Evolutionary conservation across 2,113 vertebrate species (phyloP), one percentile per base, ranked within the genome.

Genomic region (Ornithorhynchus anatinus): DNA sequence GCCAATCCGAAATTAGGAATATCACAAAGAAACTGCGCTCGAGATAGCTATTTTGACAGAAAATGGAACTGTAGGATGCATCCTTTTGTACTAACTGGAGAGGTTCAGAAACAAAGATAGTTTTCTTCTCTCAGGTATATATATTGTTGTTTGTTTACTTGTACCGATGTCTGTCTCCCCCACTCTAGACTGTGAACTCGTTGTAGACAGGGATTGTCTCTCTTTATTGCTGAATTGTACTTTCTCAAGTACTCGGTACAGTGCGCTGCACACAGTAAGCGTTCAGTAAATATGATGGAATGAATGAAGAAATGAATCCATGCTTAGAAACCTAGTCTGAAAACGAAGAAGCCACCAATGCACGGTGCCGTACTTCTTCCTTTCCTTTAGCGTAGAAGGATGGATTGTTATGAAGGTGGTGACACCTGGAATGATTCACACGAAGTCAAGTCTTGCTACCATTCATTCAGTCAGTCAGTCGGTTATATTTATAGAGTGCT

Each of bases 31-130:
- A 68, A 58, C n/a, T 68, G 27, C 75, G 74, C 54, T 71, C 33
- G 54, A 19, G 37, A 35, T 29, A 71, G 39, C 15, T 73, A 60
- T 76, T 77, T 79, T 54, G 69, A 60, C 80, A 48, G 69, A 72
- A 72, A 65, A 72, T 68, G 51, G 23, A 53, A 42, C 19, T 27
- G 53, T 66, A 60, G 44, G 39, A 32, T 64, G 53, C 17, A 69
- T 79, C 51, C 48, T 64, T 82, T 71, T 58, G 44, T 54, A 39
- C 3, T 58, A 44, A 23, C 8, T 64, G 44, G 29, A 7, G 61
- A 25, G 44, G 22, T 57, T 74, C 32, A 71, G 56, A 66, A 61
- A 58, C 53, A 39, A 43, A 59, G 50, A 7, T 3, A 1, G 0
- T 32, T 59, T 36, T 32, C 32, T 39, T 9, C 13, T 16, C n/a